These are phyloP conservation scores for Mesochorus sp. DNA, from an alignment of 2,888 invertebrate genomes.

Conservation along the genomic window DNA sequence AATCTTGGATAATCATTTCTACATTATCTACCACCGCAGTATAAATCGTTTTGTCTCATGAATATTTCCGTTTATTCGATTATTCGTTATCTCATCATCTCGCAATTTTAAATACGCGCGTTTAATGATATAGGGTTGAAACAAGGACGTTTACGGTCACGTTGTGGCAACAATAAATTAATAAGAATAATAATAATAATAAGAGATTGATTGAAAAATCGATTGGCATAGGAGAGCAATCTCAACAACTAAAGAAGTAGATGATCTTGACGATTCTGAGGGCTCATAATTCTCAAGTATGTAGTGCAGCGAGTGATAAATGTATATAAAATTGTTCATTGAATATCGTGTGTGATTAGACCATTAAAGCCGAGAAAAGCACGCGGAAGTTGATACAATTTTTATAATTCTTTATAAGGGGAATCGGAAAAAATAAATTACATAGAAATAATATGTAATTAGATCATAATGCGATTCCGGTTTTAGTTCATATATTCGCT, in stretches of 20 bases:
- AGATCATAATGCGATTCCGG: no score
- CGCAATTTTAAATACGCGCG: no score
- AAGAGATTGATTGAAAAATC: neutral
- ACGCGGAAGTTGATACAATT: conserved; percentile 23
- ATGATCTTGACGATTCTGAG: conserved; percentile 23
- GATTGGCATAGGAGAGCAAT: neutral
- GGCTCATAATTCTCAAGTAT: no score
- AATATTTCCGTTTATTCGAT: no score
- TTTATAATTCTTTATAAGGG: conserved; percentile 38
- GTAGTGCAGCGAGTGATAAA: no score
- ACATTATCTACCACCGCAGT: conserved; percentile 4
- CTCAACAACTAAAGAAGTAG: neutral
- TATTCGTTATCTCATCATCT: no score
- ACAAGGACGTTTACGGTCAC: no score
- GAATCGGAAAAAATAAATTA: no score
- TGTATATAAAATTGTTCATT: no score
- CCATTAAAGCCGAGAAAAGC: neutral
- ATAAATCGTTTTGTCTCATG: conserved; percentile 44
- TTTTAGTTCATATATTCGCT: neutral
- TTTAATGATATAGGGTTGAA: no score
- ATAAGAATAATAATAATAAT: neutral
- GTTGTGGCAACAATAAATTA: neutral
- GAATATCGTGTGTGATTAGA: neutral
- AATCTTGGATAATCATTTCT: neutral
- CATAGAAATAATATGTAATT: no score